Evolutionary conservation across 2,888 invertebrate genomes (phyloP), one percentile per base, ranked within the genome.

Genomic region (Drosophila infuscata): DNA sequence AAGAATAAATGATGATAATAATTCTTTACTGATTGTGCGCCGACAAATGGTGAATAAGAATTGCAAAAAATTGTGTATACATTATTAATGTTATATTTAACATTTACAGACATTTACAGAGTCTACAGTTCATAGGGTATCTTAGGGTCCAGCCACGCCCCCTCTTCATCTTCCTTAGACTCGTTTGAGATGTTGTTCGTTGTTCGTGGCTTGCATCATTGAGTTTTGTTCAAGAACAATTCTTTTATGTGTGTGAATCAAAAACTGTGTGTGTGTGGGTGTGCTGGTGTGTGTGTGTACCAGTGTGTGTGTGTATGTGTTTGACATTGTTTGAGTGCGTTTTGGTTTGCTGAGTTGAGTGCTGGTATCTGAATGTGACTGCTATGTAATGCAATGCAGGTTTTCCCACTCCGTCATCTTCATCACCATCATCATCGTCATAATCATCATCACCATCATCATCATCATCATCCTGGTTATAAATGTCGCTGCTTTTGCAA

Each of bases 191-290:
- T 59, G 41, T 70, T 67, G 59, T 65, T 70, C 74, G 41, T 70
- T 67, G 59, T 65, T 70, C 74, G 67, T 38, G 25, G 67, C 53
- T 73, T 68, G 75, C 76, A 70, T 74, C 89, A 88, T 81, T 87
- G 89, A 66, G 74, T 81, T 74, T 67, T 71, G 76, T 81, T 76
- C 87, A 84, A 89, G 84, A 89, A 84, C 89, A 87, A 87, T 84
- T 87, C 89, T 58, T 74, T 66, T 63, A 54, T 33, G 20, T 56
- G 35, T 35, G 36, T 56, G 1, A 7, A 15, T 36, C 15, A 0
- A 53, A 76, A 46, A 17, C 30, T 36, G n/a, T 52, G 30, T 38
- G 35, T 59, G 1, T 70, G 20, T 53, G 1, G 46, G 12, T 59
- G 49, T 53, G 49, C 61, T 58, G 69, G 1, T 36, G 17, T 61